Base-by-base conservation (phyloP, 2,113 vertebrate species). In the Zosterops lateralis region DNA sequence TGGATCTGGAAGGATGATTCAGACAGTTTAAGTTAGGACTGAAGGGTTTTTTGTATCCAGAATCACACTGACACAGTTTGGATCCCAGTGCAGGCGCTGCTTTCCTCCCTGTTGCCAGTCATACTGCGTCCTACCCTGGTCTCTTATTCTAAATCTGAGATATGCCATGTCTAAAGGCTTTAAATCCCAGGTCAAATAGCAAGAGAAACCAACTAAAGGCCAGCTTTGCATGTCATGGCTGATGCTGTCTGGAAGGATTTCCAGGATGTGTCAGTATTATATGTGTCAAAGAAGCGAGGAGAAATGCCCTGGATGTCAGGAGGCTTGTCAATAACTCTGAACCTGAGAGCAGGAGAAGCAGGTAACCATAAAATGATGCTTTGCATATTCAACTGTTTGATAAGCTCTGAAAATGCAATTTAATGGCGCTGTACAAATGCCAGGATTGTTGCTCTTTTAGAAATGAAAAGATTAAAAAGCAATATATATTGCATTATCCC, bases 161-260 rank as follows among this genome's bases (percentile, higher is more conserved):
- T 60, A 38, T 31, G 53, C 32, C 57, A 54, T 2, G 2, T 42
- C 62, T 14, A 76, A 89, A 93, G 62, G 66, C 54, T 94, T 82
- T 81, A 90, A 95, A 95, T 93, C 87, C 66, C 87, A 87, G 61
- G 89, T 68, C 94, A 95, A 95, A 96, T 54, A 95, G 86, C 89
- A 89, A 53, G 25, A 92, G 80, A 84, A 87, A 79, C 10, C 74
- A 68, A 56, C 61, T 89, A 91, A 93, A 96, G 91, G 91, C 87
- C 89, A 91, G 70, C 62, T 93, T 92, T 92, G 71, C 66, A 56
- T 87, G 74, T 26, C 83, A 28, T 7, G 3, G 54, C 62, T 91
- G 87, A 47, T 44, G 50, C 24, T 20, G 31, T 74, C 71, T 1
- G 0, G 58, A 83, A 92, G 78, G 87, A 95, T 89, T 95, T 89